Evolutionary conservation across 23 tunicate species (phyloP).

Genomic region (Trididemnum clinides): DNA sequence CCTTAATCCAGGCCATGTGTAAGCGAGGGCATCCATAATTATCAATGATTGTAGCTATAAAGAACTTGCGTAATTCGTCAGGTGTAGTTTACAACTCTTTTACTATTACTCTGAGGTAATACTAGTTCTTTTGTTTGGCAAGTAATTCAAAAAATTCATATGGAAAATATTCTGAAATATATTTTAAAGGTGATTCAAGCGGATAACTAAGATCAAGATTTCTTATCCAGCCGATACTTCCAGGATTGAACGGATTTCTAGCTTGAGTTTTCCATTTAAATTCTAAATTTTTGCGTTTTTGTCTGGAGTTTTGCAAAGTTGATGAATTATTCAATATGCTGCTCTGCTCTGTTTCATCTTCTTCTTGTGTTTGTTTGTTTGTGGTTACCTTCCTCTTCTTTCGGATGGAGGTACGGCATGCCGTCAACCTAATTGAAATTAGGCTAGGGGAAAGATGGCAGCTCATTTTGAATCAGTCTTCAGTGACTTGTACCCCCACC

Average conservation of each 20-base stretch:
- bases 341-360: background rate
- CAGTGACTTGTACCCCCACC: no score
- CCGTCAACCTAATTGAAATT: no score
- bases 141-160: background rate
- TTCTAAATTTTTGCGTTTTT: background rate
- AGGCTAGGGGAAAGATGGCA: no score
- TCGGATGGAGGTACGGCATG: no score
- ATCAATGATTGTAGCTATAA: background rate
- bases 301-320: background rate
- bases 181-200: background rate
- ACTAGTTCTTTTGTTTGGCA: background rate
- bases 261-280: background rate
- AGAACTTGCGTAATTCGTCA: background rate
- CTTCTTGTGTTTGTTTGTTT: no score
- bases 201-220: no score
- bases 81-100: background rate
- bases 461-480: no score
- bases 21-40: no score
- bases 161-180: background rate
- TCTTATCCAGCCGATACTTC: background rate
- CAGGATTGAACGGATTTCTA: background rate
- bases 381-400: no score
- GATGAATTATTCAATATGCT: background rate
- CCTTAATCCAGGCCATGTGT: background rate
- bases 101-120: background rate